Evolutionary conservation across 2,113 vertebrate genomes (phyloP), one percentile per base, ranked within the genome.

Genomic region (Caloenas nicobarica): DNA sequence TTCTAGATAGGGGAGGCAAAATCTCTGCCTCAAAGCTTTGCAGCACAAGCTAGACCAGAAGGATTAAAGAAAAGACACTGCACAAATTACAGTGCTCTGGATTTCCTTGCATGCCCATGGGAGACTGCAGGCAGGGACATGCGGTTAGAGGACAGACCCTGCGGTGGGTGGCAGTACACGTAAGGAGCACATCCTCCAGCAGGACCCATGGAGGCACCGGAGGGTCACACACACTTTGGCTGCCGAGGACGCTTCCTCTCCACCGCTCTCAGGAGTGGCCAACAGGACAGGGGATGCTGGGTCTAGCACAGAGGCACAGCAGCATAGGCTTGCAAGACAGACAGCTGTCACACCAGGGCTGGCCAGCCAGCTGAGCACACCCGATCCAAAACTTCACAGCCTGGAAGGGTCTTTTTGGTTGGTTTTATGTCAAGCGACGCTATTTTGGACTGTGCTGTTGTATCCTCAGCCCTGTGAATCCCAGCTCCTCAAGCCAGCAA

Each of bases 141-240:
- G 9, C 1, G 2, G n/a, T 44, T 23, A 26, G 7, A 84, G 21
- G 50, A 78, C 6, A 9, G 58, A 48, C 50, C 11, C 48, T 53
- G 25, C 0, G 11, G 53, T 6, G 44, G 42, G 34, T 15, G 31
- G 15, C 28, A 28, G 26, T 1, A 3, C 36, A 34, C 0, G 0
- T 42, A 51, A n/a, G 54, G 12, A 81, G 28, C 42, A 16, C 1
- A 7, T 34, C 50, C 56, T 74, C 36, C 36, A 57, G 9, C 6
- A 2, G 21, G 28, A 19, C 13, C 10, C 11, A 4, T 7, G 31
- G 54, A 23, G 31, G n/a, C 10, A 34, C 29, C 24, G 1, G 10
- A 40, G 29, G 26, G 44, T 40, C 68, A 74, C 68, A 70, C 5
- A 38, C 3, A 1, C n/a, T 42, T 60, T 0, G 1, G 66, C 33